Evolutionary conservation across 2,888 invertebrate genomes (phyloP).

Genomic region (Phasia obesa): DNA sequence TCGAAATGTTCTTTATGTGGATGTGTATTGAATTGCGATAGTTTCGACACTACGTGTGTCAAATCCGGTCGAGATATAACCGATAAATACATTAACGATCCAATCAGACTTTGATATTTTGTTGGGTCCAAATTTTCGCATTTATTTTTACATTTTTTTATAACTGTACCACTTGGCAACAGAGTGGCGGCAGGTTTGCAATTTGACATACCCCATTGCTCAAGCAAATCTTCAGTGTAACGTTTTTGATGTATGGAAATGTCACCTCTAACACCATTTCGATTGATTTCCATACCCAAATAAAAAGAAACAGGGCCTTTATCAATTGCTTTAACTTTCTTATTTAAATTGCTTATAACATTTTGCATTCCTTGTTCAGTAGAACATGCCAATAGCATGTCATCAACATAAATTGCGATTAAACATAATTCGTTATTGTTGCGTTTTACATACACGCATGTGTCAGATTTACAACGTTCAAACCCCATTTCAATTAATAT

Average conservation of each 20-base stretch:
- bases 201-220: constrained; percentile 53
- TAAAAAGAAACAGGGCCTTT: neutral
- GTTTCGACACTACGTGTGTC: constrained; percentile 23
- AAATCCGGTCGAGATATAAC: constrained; percentile 29
- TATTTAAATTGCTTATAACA: constrained; percentile 12
- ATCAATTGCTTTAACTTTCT: neutral
- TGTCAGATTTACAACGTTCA: constrained; percentile 3
- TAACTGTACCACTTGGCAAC: constrained; percentile 48
- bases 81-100: neutral
- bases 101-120: neutral
- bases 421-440: neutral
- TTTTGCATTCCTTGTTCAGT: neutral
- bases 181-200: constrained; percentile 60
- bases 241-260: neutral
- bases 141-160: constrained; percentile 48
- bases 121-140: constrained; percentile 27
- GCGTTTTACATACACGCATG: constrained; percentile 30
- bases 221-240: constrained; percentile 39
- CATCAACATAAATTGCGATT: constrained; percentile 42
- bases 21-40: constrained; percentile 12
- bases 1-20: constrained; percentile 12
- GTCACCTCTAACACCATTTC: neutral
- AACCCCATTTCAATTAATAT: constrained; percentile 10
- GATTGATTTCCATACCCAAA: neutral
- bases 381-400: constrained; percentile 25